phyloP scores from a whole-genome alignment of 2,797 vertebrate genomes.

The Galagoides demidoff region DNA sequence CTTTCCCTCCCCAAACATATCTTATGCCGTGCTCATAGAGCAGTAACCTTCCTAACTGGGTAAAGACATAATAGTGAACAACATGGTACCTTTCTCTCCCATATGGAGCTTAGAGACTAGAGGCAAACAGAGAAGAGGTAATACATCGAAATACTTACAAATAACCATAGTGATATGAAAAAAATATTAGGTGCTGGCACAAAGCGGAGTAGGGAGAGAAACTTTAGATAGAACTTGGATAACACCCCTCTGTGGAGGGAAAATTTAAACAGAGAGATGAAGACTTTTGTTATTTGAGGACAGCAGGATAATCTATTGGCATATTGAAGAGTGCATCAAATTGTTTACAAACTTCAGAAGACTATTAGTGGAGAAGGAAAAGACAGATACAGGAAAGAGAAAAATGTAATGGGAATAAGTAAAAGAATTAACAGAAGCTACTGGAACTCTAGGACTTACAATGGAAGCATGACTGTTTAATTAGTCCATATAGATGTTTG shows the following conservation, averaged over 20 bases:
- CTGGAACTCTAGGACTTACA: neutral
- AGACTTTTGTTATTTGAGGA: neutral
- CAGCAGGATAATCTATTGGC: neutral
- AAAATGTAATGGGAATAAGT: neutral
- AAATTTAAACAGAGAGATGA: neutral
- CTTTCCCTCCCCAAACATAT: neutral
- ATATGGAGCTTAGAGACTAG: neutral
- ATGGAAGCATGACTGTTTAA: neutral
- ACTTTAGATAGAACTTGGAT: neutral
- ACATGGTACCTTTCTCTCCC: neutral
- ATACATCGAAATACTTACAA: neutral
- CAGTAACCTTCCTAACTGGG: neutral
- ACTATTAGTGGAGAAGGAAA: neutral
- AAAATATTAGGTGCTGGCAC: neutral
- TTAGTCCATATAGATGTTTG: neutral
- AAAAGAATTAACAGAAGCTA: neutral
- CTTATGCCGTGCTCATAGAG: neutral
- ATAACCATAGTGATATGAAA: neutral
- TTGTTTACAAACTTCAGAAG: neutral
- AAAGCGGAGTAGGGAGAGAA: neutral
- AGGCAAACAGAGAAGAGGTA: neutral
- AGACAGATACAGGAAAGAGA: neutral
- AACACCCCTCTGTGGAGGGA: neutral
- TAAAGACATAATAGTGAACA: neutral
- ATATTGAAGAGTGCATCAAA: neutral